Evolutionary conservation across 2,888 invertebrate genomes (phyloP).

Genomic region (Acleris cristana): DNA sequence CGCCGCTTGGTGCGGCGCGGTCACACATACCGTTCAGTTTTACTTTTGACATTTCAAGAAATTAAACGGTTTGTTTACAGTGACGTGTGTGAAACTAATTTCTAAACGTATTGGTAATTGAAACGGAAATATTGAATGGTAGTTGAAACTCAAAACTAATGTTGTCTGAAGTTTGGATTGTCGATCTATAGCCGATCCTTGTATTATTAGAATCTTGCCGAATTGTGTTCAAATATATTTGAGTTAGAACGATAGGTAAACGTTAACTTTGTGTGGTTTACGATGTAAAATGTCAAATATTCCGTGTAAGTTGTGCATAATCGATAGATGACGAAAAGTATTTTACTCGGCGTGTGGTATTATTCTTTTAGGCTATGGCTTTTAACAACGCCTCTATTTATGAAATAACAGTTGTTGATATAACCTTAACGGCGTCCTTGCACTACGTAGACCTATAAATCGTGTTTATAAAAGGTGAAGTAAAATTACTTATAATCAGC

Average conservation of each 20-base stretch:
- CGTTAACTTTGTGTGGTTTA: conserved; percentile 9
- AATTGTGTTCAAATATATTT: conserved; percentile 49
- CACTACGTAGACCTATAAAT: no score
- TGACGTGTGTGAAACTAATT: conserved; percentile 72
- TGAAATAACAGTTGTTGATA: no score
- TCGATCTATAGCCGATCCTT: conserved; percentile 45
- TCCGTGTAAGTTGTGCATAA: background rate
- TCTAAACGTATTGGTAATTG: conserved; percentile 52
- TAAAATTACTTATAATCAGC: no score
- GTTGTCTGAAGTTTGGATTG: conserved; percentile 33
- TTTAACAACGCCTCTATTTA: no score
- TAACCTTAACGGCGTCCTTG: no score
- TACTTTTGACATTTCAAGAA: conserved; percentile 61
- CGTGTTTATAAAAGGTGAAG: no score
- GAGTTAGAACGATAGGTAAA: conserved; percentile 39
- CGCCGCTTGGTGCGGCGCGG: conserved; percentile 70
- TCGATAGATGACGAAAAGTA: background rate
- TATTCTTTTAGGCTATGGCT: background rate
- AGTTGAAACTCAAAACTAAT: conserved; percentile 50
- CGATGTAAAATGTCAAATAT: background rate
- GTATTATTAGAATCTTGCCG: conserved; percentile 53
- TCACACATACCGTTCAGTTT: conserved; percentile 47
- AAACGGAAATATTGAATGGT: conserved; percentile 63
- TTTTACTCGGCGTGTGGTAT: background rate
- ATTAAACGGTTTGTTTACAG: conserved; percentile 70